Conservation (phyloP, 2,888 invertebrate genomes). For the Scaptomyza tumidula region DNA sequence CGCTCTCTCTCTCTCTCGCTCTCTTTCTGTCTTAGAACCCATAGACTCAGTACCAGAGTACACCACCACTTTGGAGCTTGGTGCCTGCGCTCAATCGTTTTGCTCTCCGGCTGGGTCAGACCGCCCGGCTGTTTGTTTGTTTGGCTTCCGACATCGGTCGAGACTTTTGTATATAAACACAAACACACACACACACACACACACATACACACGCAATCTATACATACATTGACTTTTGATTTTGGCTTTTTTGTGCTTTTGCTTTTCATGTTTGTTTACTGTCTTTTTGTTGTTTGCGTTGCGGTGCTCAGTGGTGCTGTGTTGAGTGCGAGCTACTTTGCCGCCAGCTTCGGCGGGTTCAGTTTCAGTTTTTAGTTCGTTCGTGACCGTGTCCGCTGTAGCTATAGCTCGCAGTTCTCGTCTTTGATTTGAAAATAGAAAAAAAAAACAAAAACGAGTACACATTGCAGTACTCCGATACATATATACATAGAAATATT, state of each 20-base stretch:
- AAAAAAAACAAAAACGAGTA: conserved; percentile 13
- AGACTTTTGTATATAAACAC: conserved; percentile 34
- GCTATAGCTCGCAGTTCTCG: conserved; percentile 38
- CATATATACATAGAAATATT: conserved; percentile 1
- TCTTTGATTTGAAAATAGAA: conserved; percentile 27
- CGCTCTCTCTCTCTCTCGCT: conserved; percentile 17
- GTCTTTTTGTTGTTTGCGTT: conserved; percentile 63
- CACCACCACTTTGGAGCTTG: conserved; percentile 37
- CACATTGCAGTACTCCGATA: not conserved
- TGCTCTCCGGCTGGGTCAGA: conserved; percentile 45
- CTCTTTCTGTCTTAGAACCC: conserved; percentile 9
- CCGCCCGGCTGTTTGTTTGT: conserved; percentile 62
- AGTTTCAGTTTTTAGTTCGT: conserved; percentile 69
- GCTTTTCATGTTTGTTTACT: conserved; percentile 62
- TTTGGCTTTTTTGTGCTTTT: conserved; percentile 58
- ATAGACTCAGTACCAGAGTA: conserved; percentile 40
- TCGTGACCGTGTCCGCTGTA: conserved; percentile 79
- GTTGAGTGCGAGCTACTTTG: conserved; percentile 13
- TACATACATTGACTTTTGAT: conserved; percentile 49
- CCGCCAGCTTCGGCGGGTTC: conserved; percentile 43
- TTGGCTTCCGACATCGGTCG: conserved; percentile 64
- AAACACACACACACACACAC: conserved; percentile 7
- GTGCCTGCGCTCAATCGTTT: conserved; percentile 15
- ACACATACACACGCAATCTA: not conserved
- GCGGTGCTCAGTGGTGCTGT: conserved; percentile 23